Base-by-base conservation (phyloP, 2,113 vertebrate genomes). In the Nycticebus coucang region DNA sequence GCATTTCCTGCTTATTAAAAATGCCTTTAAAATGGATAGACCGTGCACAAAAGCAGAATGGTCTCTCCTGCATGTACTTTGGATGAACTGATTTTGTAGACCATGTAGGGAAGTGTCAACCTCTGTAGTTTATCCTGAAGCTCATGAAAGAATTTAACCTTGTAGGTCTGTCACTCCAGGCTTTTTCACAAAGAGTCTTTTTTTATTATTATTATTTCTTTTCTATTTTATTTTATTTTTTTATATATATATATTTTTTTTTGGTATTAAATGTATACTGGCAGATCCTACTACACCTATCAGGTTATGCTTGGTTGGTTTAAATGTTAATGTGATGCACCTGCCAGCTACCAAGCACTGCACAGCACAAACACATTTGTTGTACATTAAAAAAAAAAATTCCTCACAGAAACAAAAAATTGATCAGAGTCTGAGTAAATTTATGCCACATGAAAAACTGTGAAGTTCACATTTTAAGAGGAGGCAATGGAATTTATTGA, bases 1-100 rank as follows among this genome's bases (percentile, higher is more conserved):
- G 30, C 66, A 74, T 93, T 92, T 89, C n/a, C 77, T 68, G 64
- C 82, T 89, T 93, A 74, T 96, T 96, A 91, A 95, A 97, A 93
- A 80, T 77, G n/a, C 94, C 94, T 94, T 90, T 85, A 84, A 93
- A 95, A 94, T 83, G 28, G 64, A 80, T 78, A 89, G 69, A 93
- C 71, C 60, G 17, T 62, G n/a, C 37, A 72, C 71, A 82, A 2
- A 57, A 35, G 66, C 57, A 93, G n/a, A 96, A 80, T 59, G 45
- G 50, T 87, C 71, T 93, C 75, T 95, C 79, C 69, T 93, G 91
- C 80, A 94, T 35, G 24, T 80, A 53, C 59, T 72, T 41, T 85
- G 4, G 69, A 64, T 35, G 94, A 87, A 69, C 69, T 92, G 87
- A 77, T 91, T 93, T 84, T 57, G 17, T 35, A 84, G 75, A 30